Base-by-base conservation (phyloP, 2,113 vertebrate species). In the Oreotrochilus melanogaster region DNA sequence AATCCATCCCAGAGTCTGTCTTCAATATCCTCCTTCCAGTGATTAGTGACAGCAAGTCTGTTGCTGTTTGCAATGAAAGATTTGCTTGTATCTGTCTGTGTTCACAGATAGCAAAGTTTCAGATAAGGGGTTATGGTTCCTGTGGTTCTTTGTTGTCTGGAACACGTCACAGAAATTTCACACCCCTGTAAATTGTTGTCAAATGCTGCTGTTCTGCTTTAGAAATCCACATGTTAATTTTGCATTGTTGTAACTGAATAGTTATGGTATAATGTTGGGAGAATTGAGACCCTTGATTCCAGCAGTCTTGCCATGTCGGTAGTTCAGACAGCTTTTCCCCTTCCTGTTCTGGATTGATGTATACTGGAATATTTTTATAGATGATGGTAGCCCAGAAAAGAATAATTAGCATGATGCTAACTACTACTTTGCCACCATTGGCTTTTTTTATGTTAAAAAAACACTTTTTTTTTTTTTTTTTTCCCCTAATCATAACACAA, bases 21-120 rank as follows among this genome's bases (percentile, higher is more conserved):
- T 97, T 95, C 96, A 96, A 95, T 92, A 92, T 82, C 23, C 91
- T 96, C 56, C 94, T 95, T 88, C 82, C 86, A 64, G 75, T 97
- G 94, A 97, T 95, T 96, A 95, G 88, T 96, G 93, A 95, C 75
- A 92, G 89, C 60, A 64, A 94, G 64, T 47, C 72, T 16, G 2
- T 70, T 93, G 92, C 94, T 83, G 69, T 92, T 88, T 83, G 89
- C 82, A 70, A 0, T 83, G 94, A 95, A 66, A 85, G 92, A 80
- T 95, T 95, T 93, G 89, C 88, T 96, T 70, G 60, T 93, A 93
- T 95, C 93, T 96, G 89, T 89, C 94, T 92, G 88, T 22, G 0
- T 93, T 79, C 93, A 89, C 92, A 88, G 82, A 94, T 80, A 96
- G 92, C 0, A 6, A 66, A 79, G 82, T 89, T 96, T 97, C 94